Evolutionary conservation across 1,140 invertebrate genomes (phyloP).

Genomic region (Musca vetustissima): DNA sequence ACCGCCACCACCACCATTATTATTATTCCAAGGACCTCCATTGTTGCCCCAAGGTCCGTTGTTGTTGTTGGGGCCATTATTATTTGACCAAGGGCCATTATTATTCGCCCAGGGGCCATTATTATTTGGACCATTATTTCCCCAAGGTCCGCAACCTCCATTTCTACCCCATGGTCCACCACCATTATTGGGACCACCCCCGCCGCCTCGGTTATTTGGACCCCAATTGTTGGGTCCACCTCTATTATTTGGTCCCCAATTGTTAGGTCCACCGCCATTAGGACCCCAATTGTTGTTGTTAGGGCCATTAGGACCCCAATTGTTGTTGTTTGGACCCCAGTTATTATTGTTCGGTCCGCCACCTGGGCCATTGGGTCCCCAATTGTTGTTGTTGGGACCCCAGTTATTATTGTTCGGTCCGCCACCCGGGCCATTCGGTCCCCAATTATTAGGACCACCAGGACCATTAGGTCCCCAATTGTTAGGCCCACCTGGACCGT

Average conservation of each 20-base stretch:
- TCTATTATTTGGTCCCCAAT: constrained; percentile 4
- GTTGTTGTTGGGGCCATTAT: constrained; percentile 2
- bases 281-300: constrained; percentile 4
- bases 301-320: neutral
- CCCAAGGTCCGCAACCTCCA: constrained; percentile 26
- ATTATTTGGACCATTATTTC: constrained; percentile 31
- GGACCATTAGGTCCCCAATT: neutral
- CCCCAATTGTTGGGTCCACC: constrained; percentile 13
- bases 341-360: constrained; percentile 1
- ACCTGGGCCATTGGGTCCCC: constrained; percentile 5
- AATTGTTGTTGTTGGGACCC: neutral
- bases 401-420: constrained; percentile 10
- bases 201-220: neutral
- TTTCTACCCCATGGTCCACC: neutral
- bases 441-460: constrained; percentile 18
- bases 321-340: neutral
- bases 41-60: neutral
- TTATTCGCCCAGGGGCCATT: constrained; percentile 3
- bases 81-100: constrained; percentile 28
- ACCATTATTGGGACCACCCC: neutral
- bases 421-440: constrained; percentile 3
- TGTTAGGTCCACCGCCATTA: constrained; percentile 18
- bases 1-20: constrained; percentile 27
- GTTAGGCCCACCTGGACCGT: constrained; percentile 1
- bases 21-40: constrained; percentile 26